phyloP scores from a whole-genome alignment of 2,797 vertebrate genomes.

The Silurus lanzhouensis region DNA sequence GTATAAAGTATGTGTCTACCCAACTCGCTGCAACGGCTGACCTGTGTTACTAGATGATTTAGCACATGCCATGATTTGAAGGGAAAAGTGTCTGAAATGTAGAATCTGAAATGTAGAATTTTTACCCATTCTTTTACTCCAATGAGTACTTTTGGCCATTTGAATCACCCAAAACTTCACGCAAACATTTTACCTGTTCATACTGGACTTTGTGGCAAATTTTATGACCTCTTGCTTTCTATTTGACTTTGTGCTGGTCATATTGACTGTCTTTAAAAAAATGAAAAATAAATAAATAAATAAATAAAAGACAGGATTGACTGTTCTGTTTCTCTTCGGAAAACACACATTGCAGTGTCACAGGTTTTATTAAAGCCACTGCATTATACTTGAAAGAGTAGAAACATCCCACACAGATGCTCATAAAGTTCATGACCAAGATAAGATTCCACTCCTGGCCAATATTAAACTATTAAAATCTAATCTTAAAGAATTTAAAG shows the following conservation, averaged over 20 bases:
- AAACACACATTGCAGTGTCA: not conserved
- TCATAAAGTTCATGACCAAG: conserved; percentile 58
- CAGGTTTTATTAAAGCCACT: conserved; percentile 16
- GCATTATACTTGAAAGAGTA: conserved; percentile 41
- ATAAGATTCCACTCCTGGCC: conserved; percentile 59
- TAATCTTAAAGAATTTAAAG: conserved; percentile 51
- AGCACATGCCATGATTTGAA: not conserved
- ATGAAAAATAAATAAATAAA: not conserved
- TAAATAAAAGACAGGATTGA: conserved; percentile 23
- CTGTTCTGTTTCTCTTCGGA: conserved; percentile 35
- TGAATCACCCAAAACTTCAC: conserved; percentile 7
- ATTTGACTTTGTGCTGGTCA: conserved; percentile 13
- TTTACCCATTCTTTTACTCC: not conserved
- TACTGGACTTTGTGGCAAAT: not conserved
- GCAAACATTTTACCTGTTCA: conserved; percentile 25
- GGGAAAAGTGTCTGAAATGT: not conserved
- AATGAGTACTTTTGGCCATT: not conserved
- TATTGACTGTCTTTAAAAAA: conserved; percentile 10
- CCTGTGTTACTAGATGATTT: not conserved
- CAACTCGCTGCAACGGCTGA: not conserved
- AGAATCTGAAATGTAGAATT: not conserved
- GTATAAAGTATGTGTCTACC: not conserved
- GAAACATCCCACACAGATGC: conserved; percentile 48
- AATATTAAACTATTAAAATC: conserved; percentile 58
- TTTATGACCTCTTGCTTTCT: conserved; percentile 26